Percentiles rank a stretch among this genome's conserved stretches.
These are phyloP conservation scores for Rhaphigaster nebulosa DNA, from an alignment of 2,888 invertebrate species.

Conservation along the genomic window DNA sequence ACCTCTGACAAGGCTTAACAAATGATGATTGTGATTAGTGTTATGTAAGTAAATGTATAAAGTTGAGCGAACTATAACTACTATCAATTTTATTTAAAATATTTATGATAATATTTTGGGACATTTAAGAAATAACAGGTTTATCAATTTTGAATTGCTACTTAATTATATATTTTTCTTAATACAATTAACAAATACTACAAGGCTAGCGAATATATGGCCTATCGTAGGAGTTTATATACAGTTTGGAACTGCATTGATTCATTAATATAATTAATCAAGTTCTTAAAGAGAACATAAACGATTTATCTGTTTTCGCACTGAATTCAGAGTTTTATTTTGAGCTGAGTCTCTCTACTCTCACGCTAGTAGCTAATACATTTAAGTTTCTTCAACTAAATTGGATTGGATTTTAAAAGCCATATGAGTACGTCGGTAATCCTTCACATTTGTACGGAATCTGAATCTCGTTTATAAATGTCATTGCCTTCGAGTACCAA, in stretches of 20 bases:
- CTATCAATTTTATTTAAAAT: too few species aligned
- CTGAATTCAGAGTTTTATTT: background rate
- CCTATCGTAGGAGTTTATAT: background rate
- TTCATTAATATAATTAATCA: background rate
- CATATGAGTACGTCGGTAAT: slow-evolving; percentile 29
- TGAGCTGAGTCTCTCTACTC: background rate
- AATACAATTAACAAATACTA: background rate
- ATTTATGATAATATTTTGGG: too few species aligned
- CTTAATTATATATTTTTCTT: too few species aligned
- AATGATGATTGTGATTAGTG: too few species aligned
- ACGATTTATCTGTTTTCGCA: background rate
- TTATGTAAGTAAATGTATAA: too few species aligned
- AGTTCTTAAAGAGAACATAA: background rate
- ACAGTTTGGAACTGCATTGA: background rate
- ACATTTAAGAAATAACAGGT: too few species aligned
- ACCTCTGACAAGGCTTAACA: too few species aligned
- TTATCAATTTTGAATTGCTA: too few species aligned
- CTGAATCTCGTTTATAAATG: slow-evolving; percentile 27
- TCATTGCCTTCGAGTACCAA: slow-evolving; percentile 29
- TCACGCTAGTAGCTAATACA: background rate
- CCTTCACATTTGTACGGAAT: slow-evolving; percentile 44
- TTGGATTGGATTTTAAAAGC: slow-evolving; percentile 46
- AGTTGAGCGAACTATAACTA: too few species aligned
- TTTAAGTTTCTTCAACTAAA: slow-evolving; percentile 10
- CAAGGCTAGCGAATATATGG: background rate